A percentile compares a stretch with the other conserved stretches of the same genome.
phyloP scores from a whole-genome alignment of 2,888 invertebrate genomes.

The Dyspetes luteomarginatus region DNA sequence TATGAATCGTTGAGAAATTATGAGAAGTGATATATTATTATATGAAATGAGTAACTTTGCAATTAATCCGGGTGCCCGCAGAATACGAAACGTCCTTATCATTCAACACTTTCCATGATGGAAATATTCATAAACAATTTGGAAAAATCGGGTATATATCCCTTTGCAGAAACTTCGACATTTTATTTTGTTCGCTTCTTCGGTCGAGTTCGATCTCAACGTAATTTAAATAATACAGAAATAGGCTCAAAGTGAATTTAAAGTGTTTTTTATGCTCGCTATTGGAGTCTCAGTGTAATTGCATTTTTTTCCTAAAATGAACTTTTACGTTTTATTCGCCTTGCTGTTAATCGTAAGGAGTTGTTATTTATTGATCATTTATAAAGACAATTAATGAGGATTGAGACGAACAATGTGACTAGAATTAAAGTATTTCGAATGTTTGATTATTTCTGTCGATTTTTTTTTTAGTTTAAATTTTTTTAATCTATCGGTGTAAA shows the following conservation, averaged over 20 bases:
- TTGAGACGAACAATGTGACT: no score
- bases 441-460: background rate
- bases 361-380: no score
- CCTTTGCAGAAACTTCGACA: background rate
- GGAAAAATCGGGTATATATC: constrained; percentile 18
- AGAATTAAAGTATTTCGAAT: no score
- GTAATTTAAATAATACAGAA: background rate
- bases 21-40: constrained; percentile 17
- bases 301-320: constrained; percentile 37
- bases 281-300: no score
- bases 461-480: background rate
- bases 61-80: constrained; percentile 55
- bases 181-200: constrained; percentile 24
- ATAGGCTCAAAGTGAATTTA: background rate
- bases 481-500: background rate
- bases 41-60: constrained; percentile 9
- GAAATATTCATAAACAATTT: constrained; percentile 1
- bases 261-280: no score
- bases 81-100: constrained; percentile 15
- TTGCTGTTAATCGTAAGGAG: constrained; percentile 42
- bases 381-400: no score
- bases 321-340: constrained; percentile 14
- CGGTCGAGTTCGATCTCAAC: background rate
- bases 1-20: constrained; percentile 2
- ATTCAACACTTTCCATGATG: constrained; percentile 39